Evolutionary conservation across 2,113 vertebrate genomes (phyloP), one percentile per base, ranked within the genome.

Genomic region (Platichthys flesus): DNA sequence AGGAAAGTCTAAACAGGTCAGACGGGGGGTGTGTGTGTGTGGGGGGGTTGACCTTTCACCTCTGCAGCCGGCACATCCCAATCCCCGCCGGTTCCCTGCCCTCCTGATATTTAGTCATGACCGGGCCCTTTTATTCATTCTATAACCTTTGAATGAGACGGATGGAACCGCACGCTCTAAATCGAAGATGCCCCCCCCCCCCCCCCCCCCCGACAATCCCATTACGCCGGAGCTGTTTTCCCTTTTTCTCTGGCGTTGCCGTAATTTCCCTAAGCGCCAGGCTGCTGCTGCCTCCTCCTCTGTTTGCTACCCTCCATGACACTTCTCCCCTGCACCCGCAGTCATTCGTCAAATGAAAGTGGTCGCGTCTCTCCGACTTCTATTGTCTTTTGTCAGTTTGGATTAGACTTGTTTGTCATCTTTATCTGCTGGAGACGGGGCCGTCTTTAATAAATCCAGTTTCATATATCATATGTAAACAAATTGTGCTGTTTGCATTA

Each of bases 381-480:
- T 65, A 66, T 63, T 74, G 70, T 40, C 18, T 75, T 74, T 76
- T 78, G 78, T 85, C 84, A 49, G 40, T 80, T 74, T 78, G 52
- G 49, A 81, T 80, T 28, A 74, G 66, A 16, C 62, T 64, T 64
- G 66, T 89, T 83, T 70, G 71, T 83, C 83, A 81, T 59, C 31
- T 83, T 70, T 87, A 85, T 85, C 73, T 40, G 21, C 58, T 21
- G 2, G 0, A 67, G 61, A 80, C 70, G 24, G 24, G 26, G 45
- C 52, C 58, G 51, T 64, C 24, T 69, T 66, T 70, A 62, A 87
- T 79, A 61, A 78, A 78, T 66, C 49, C 28, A 28, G 37, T n/a
- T 54, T 49, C 69, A 24, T 57, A 49, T 23, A 40, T 78, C 67
- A 60, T 23, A 24, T 15, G 18, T 51, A 70, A 80, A 83, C 55